phyloP scores from a whole-genome alignment of 2,113 vertebrate genomes.

The Cyanoliseus patagonus region DNA sequence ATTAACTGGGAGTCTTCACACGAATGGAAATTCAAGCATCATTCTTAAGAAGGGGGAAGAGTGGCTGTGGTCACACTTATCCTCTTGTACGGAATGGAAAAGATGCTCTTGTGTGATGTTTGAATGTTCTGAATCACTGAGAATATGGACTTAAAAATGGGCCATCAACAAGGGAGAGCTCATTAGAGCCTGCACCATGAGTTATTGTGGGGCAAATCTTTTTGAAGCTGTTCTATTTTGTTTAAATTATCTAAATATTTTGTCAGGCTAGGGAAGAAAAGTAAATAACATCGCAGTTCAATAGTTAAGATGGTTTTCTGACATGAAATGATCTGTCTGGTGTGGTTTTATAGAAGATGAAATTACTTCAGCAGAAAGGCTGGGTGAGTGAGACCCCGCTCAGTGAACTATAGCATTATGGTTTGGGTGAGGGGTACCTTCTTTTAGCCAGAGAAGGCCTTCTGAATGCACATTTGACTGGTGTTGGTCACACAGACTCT shows the following conservation, averaged over 20 bases:
- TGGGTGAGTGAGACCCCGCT: not conserved
- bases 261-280: not conserved
- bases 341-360: not conserved
- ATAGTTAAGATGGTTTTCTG: not conserved
- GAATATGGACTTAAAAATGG: not conserved
- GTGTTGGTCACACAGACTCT: not conserved
- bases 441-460: not conserved
- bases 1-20: not conserved
- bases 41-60: not conserved
- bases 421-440: not conserved
- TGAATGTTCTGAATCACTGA: not conserved
- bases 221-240: not conserved
- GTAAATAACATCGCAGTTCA: not conserved
- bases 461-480: not conserved
- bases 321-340: not conserved
- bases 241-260: not conserved
- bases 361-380: not conserved
- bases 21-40: not conserved
- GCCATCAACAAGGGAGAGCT: not conserved
- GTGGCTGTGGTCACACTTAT: not conserved
- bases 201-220: not conserved
- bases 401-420: not conserved
- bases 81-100: not conserved
- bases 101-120: not conserved
- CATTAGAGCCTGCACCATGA: not conserved